A percentile compares a stretch with the other conserved stretches of the same genome.
These are phyloP conservation scores for Zosterops lateralis DNA, from an alignment of 2,113 vertebrate species.

Conservation along the genomic window DNA sequence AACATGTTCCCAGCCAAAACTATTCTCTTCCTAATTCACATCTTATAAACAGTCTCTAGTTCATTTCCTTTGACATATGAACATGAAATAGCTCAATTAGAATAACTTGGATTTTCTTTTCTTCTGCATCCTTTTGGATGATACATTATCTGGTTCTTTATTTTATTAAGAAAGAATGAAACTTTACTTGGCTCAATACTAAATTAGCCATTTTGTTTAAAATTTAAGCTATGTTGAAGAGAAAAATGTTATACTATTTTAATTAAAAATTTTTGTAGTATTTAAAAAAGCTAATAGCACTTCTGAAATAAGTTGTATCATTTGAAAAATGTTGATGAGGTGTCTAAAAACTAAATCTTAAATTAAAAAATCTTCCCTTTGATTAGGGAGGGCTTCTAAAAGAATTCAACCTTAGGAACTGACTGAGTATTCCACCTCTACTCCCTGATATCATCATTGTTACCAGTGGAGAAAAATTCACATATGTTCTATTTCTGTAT, in stretches of 20 bases:
- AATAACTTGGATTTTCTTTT: not conserved
- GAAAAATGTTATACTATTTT: not conserved
- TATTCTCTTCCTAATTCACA: not conserved
- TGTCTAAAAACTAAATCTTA: not conserved
- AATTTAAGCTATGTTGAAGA: not conserved
- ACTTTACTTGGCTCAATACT: not conserved
- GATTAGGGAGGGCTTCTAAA: not conserved
- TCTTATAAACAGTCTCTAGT: not conserved
- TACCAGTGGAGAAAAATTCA: not conserved
- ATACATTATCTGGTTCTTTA: rapidly evolving
- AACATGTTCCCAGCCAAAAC: not conserved
- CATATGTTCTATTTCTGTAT: not conserved
- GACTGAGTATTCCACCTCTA: not conserved
- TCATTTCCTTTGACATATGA: not conserved
- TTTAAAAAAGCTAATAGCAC: not conserved
- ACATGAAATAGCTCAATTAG: not conserved
- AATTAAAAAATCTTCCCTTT: not conserved
- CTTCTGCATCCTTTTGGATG: not conserved
- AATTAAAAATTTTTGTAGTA: not conserved
- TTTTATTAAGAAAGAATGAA: not conserved
- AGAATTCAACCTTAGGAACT: not conserved
- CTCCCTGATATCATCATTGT: not conserved
- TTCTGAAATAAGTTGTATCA: not conserved
- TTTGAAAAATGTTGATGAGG: not conserved
- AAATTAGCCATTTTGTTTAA: not conserved